Evolutionary conservation across 2,797 vertebrate genomes (phyloP), one percentile per base, ranked within the genome.

Genomic region (Danio kyathit): DNA sequence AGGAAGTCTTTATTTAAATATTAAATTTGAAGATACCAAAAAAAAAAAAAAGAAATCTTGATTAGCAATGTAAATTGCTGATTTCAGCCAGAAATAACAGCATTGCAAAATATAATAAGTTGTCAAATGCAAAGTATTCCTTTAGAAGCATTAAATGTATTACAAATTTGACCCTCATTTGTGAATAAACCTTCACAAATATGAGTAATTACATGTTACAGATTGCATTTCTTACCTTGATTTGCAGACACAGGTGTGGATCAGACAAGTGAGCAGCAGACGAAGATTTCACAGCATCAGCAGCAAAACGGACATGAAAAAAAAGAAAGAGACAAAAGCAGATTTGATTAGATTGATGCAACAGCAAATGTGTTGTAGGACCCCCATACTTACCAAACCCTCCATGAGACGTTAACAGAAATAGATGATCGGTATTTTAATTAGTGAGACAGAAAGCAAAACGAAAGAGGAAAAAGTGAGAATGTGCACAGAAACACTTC

Each of bases 211-310:
- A 5, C 57, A 87, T 43, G 14, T 64, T 38, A 43, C 54, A 57
- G 5, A 48, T 1, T 38, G 14, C 4, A 3, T 86, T 87, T 89
- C 93, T 94, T 94, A 95, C 94, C 94, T 95, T 92, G 85, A 85
- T 88, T 89, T 91, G 85, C 57, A 59, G 86, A 85, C 74, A 67
- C 46, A 83, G 73, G 75, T 80, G 79, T 82, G 56, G 65, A 81
- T 13, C 65, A 84, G n/a, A 85, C 72, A 84, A 71, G 60, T 77
- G 54, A 52, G 56, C 73, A 57, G 40, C 67, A 41, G 56, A 6
- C 59, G 48, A 7, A 21, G 69, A 67, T 81, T 65, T 14, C 73
- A 57, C 67, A 81, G 17, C 82, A 86, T 56, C 70, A 59, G 70
- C 70, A 73, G 17, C 83, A 84, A 83, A 79, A 65, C 73, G 60